Evolutionary conservation across 2,888 invertebrate species (phyloP).

Genomic region (Chirona hameri): DNA sequence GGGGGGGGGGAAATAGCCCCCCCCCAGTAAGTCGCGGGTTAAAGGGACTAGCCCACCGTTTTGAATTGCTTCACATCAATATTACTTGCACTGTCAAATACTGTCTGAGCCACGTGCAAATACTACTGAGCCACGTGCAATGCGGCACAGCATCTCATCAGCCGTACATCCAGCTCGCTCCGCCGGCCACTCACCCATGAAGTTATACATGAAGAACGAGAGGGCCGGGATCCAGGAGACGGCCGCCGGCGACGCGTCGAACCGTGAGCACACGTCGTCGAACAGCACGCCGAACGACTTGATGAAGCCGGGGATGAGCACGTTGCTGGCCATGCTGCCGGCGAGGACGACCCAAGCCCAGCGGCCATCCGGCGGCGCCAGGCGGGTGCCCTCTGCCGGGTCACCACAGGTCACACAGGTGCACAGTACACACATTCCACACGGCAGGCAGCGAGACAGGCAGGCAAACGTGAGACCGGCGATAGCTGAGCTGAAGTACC

Average conservation of each 20-base stretch:
- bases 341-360: slow-evolving; percentile 45
- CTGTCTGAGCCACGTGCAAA: too few relatives aligned
- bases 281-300: slow-evolving; percentile 44
- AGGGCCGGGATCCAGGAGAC: slow-evolving; percentile 44
- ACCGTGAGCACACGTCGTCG: slow-evolving; percentile 41
- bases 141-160: not conserved
- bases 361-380: slow-evolving; percentile 42
- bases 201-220: slow-evolving; percentile 42
- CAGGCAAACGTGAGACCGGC: too few relatives aligned
- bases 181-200: slow-evolving; percentile 40
- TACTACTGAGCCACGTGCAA: not conserved
- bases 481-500: too few relatives aligned
- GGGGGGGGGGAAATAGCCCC: too few relatives aligned
- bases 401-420: too few relatives aligned
- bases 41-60: too few relatives aligned
- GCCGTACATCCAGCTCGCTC: not conserved
- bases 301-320: slow-evolving; percentile 43
- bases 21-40: too few relatives aligned
- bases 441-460: too few relatives aligned
- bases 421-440: too few relatives aligned
- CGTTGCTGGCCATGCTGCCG: slow-evolving; percentile 41
- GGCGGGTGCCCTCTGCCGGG: slow-evolving; percentile 1
- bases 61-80: too few relatives aligned
- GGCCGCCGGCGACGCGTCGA: slow-evolving; percentile 47
- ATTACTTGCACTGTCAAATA: too few relatives aligned